Conservation (phyloP, 2,797 vertebrate genomes). For the Phoxinus dragarum region DNA sequence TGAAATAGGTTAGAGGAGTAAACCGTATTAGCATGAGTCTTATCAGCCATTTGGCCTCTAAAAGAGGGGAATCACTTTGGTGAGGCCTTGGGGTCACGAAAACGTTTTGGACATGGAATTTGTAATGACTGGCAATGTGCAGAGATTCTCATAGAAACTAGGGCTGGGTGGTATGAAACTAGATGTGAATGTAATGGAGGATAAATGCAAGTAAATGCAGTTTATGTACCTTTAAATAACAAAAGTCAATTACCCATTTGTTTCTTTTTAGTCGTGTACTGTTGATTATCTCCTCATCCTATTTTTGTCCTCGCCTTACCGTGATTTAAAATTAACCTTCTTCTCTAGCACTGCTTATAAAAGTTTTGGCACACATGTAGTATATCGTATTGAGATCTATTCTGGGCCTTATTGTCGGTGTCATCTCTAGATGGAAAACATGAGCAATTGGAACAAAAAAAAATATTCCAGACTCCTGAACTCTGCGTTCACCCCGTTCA, state of each 20-base stretch:
- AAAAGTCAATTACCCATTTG: not conserved
- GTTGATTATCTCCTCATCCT: not conserved
- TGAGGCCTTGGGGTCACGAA: constrained; percentile 21
- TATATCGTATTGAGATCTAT: constrained; percentile 20
- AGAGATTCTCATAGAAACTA: not conserved
- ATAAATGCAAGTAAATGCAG: not conserved
- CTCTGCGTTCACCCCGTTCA: constrained; percentile 38
- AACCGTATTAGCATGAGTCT: constrained; percentile 33
- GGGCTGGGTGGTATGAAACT: not conserved
- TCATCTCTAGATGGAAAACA: constrained; percentile 33
- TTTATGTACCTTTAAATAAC: not conserved
- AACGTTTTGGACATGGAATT: constrained; percentile 15
- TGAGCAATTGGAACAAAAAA: constrained; percentile 17
- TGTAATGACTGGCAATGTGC: constrained; percentile 16
- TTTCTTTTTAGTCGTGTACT: not conserved
- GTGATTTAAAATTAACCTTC: not conserved
- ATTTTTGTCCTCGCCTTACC: not conserved
- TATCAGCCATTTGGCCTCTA: constrained; percentile 24
- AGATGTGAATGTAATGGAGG: not conserved
- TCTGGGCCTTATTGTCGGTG: not conserved
- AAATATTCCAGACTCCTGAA: constrained; percentile 27
- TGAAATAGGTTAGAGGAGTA: constrained; percentile 27
- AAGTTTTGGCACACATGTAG: not conserved
- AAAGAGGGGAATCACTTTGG: constrained; percentile 43
- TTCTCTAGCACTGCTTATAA: not conserved